Evolutionary conservation across 2,888 invertebrate species (phyloP).

Genomic region (Aleiodes leptofemur): DNA sequence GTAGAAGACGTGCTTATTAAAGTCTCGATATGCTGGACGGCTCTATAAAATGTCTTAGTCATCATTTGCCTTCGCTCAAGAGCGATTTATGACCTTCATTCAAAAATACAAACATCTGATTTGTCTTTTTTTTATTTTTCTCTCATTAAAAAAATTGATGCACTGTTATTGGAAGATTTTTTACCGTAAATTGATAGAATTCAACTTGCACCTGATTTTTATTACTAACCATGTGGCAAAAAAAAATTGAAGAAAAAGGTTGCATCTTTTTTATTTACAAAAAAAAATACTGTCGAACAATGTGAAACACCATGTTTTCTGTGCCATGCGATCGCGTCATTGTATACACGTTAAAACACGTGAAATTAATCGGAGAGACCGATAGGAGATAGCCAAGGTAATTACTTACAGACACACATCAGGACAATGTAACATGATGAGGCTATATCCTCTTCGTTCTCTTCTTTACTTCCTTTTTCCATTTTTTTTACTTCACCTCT

Average conservation of each 20-base stretch:
- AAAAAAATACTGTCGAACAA: slow-evolving; percentile 13
- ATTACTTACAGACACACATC: slow-evolving; percentile 58
- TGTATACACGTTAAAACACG: slow-evolving; percentile 60
- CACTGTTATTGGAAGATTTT: neutral
- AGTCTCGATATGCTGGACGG: slow-evolving; percentile 9
- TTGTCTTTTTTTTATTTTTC: neutral
- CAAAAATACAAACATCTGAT: slow-evolving; percentile 3
- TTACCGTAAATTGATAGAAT: neutral
- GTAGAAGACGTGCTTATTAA: slow-evolving; percentile 26
- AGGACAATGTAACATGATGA: slow-evolving; percentile 35
- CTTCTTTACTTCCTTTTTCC: slow-evolving; percentile 32
- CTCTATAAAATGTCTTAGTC: slow-evolving; percentile 19
- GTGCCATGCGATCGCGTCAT: slow-evolving; percentile 48
- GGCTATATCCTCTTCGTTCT: slow-evolving; percentile 16
- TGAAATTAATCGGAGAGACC: slow-evolving; percentile 67
- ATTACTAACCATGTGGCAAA: neutral
- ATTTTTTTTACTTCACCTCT: slow-evolving; percentile 21
- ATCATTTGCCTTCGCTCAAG: neutral
- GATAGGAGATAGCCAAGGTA: slow-evolving; percentile 66
- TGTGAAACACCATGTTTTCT: slow-evolving; percentile 40
- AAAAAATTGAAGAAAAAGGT: neutral
- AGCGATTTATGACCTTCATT: neutral
- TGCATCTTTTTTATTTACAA: neutral
- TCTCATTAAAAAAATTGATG: neutral
- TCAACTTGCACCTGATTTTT: neutral